Evolutionary conservation across 2,888 invertebrate genomes (phyloP).

Genomic region (Abrostola tripartita): DNA sequence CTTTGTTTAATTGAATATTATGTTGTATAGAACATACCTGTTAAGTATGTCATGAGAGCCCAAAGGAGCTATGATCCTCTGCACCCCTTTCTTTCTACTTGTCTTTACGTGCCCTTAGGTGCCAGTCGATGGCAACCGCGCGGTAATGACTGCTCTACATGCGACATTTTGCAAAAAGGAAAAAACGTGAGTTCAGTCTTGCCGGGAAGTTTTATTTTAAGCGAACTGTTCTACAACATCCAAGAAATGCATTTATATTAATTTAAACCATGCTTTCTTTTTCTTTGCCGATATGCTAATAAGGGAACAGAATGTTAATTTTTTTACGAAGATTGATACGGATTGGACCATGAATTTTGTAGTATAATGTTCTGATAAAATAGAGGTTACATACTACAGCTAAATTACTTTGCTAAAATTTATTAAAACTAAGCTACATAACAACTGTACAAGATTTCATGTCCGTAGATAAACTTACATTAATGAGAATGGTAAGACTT

Average conservation of each 20-base stretch:
- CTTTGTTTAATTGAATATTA: constrained; percentile 12
- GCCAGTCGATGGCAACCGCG: constrained; percentile 15
- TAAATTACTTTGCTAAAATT: constrained; percentile 45
- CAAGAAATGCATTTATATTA: constrained; percentile 6
- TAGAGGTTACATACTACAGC: constrained; percentile 43
- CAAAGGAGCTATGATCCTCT: constrained; percentile 7
- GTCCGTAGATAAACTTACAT: constrained; percentile 36
- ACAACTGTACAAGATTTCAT: constrained; percentile 73
- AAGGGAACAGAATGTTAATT: constrained; percentile 9
- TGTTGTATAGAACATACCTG: constrained; percentile 3
- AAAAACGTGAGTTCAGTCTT: constrained; percentile 13
- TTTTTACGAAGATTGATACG: constrained; percentile 11
- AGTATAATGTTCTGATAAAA: constrained; percentile 24
- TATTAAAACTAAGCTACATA: constrained; percentile 75
- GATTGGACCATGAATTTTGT: constrained; percentile 20
- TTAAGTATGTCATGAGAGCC: constrained; percentile 10
- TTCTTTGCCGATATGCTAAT: not conserved
- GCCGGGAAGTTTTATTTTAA: constrained; percentile 3
- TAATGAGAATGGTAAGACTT: constrained; percentile 54
- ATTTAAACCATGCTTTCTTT: constrained; percentile 2
- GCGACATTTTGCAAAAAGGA: constrained; percentile 17
- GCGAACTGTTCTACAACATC: constrained; percentile 8
- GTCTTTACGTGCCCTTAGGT: constrained; percentile 19
- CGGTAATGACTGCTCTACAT: constrained; percentile 28
- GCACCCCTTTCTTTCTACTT: constrained; percentile 15